Evolutionary conservation across 1,140 invertebrate genomes (phyloP).

Genomic region (Habropoda laboriosa): DNA sequence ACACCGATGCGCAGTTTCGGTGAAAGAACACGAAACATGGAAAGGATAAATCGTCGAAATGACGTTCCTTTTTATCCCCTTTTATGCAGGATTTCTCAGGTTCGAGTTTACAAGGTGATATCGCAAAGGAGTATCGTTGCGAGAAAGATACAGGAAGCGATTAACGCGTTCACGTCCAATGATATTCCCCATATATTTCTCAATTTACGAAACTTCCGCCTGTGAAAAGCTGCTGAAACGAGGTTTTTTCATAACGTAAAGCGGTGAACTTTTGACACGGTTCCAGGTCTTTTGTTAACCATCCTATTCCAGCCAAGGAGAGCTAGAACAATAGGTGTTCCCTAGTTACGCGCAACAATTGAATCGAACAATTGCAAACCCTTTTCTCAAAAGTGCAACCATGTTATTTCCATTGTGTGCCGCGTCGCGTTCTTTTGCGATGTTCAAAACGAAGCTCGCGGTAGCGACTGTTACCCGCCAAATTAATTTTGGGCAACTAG

Average conservation of each 20-base stretch:
- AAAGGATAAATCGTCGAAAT: not conserved
- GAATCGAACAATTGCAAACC: too few species aligned
- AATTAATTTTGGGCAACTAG: too few species aligned
- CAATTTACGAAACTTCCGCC: not conserved
- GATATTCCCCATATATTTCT: not conserved
- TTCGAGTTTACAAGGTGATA: too few species aligned
- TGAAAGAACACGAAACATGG: not conserved
- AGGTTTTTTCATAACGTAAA: slow-evolving; percentile 25
- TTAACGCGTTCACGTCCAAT: not conserved
- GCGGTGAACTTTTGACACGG: slow-evolving; percentile 4
- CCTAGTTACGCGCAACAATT: too few species aligned
- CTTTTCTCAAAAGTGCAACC: not conserved
- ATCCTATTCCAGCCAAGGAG: not conserved
- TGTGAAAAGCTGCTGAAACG: slow-evolving; percentile 2
- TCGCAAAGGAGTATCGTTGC: not conserved
- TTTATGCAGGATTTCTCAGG: too few species aligned
- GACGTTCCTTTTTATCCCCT: fast-evolving
- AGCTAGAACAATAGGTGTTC: not conserved
- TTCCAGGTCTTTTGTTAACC: not conserved
- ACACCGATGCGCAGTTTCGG: not conserved
- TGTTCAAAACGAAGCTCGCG: too few species aligned
- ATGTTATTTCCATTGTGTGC: too few species aligned
- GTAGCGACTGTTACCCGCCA: too few species aligned
- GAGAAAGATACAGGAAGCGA: not conserved
- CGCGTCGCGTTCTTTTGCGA: too few species aligned